A percentile compares a stretch with the other conserved stretches of the same genome.
Conservation (phyloP, 2,888 invertebrate species). For the Matsumyia berberina region DNA sequence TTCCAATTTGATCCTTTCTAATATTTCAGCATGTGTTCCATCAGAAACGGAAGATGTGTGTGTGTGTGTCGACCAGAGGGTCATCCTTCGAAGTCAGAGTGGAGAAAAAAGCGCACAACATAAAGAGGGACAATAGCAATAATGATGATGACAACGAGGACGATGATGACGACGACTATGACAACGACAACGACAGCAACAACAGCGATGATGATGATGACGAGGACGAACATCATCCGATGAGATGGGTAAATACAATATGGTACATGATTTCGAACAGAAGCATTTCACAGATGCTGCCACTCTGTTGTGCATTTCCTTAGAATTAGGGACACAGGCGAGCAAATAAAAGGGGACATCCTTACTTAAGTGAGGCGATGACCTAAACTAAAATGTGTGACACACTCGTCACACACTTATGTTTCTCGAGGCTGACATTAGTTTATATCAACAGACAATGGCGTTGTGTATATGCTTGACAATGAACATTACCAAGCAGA, state of each 20-base stretch:
- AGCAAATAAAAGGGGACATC: conserved; percentile 12
- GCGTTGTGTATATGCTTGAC: conserved; percentile 16
- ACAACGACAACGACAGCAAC: conserved; percentile 15
- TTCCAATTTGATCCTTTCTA: conserved; percentile 16
- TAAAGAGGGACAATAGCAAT: conserved; percentile 41
- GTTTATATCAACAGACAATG: conserved; percentile 40
- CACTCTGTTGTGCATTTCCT: conserved; percentile 59
- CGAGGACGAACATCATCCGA: conserved; percentile 34
- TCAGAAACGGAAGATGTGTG: conserved; percentile 16
- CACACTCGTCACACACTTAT: conserved; percentile 30
- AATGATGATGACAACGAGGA: conserved; percentile 34
- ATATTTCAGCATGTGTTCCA: conserved; percentile 20
- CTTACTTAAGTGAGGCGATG: conserved; percentile 42
- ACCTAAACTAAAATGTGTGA: conserved; percentile 55
- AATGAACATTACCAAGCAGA: conserved; percentile 15
- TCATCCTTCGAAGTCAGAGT: conserved; percentile 10
- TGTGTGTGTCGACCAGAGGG: conserved; percentile 4
- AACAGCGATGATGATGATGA: conserved; percentile 9
- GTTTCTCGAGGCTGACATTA: conserved; percentile 3
- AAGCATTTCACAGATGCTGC: conserved; percentile 39
- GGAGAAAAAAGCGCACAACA: conserved; percentile 29
- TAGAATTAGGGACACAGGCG: conserved; percentile 25
- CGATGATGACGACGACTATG: conserved; percentile 10
- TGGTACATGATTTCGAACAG: conserved; percentile 2
- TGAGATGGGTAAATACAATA: conserved; percentile 49